phyloP scores from a whole-genome alignment of 2,113 vertebrate genomes.

The Callipepla californica region DNA sequence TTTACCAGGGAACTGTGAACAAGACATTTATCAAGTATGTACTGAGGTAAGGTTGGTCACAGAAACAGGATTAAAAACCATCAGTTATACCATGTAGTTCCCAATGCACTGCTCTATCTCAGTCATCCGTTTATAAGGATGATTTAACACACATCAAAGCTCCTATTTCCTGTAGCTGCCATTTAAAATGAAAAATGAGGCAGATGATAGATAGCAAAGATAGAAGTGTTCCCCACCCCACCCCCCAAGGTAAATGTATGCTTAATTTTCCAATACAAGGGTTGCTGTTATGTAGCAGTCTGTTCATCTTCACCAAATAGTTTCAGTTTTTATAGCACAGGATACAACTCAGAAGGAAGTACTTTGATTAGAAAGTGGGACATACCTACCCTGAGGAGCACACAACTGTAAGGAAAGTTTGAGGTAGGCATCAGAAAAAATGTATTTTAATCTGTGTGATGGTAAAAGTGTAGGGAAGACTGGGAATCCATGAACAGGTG shows the following conservation, averaged over 20 bases:
- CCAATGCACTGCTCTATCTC: neutral
- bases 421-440: neutral
- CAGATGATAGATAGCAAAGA: too few species aligned
- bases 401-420: neutral
- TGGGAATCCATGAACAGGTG: neutral
- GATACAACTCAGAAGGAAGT: neutral
- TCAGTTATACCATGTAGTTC: neutral
- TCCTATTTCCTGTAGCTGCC: neutral
- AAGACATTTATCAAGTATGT: neutral
- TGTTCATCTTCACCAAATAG: rapidly evolving
- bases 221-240: too few species aligned
- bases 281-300: neutral
- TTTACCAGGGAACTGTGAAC: neutral
- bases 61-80: neutral
- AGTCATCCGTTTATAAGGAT: neutral
- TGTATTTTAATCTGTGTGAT: neutral
- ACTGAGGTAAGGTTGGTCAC: neutral
- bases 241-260: too few species aligned
- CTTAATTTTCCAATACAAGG: rapidly evolving
- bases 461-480: rapidly evolving
- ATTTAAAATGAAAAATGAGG: neutral
- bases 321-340: neutral
- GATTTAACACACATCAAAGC: neutral
- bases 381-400: too few species aligned
- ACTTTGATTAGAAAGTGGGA: neutral